Evolutionary conservation across 1,140 invertebrate genomes (phyloP).

Genomic region (Uloborus diversus): DNA sequence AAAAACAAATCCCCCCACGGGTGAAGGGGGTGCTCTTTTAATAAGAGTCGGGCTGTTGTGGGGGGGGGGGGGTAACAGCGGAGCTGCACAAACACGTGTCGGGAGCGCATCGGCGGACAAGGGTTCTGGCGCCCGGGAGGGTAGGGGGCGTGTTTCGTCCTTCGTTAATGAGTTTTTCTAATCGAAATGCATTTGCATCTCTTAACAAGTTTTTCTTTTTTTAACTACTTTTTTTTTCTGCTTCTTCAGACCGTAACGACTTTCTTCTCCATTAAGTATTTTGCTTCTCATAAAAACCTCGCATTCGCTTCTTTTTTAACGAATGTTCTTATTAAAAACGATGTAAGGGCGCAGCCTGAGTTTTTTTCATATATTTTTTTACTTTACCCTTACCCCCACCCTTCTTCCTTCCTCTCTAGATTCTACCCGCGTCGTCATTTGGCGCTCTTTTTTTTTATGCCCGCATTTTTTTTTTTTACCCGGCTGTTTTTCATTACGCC

Average conservation of each 20-base stretch:
- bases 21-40: constrained; percentile 37
- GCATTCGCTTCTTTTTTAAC: constrained; percentile 53
- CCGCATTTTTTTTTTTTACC: constrained; percentile 4
- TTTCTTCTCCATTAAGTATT: constrained; percentile 56
- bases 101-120: constrained; percentile 39
- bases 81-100: constrained; percentile 53
- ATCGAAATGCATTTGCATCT: constrained; percentile 57
- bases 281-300: constrained; percentile 55
- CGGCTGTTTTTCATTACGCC: constrained; percentile 51
- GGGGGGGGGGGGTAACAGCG: constrained; percentile 11
- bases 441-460: constrained; percentile 3
- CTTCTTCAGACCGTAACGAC: constrained; percentile 51
- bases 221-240: constrained; percentile 11
- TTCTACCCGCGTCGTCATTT: constrained; percentile 50
- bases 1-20: constrained; percentile 33
- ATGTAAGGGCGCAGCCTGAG: constrained; percentile 46
- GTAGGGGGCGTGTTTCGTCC: constrained; percentile 22
- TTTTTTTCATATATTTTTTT: constrained; percentile 13
- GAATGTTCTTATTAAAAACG: constrained; percentile 57
- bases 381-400: constrained; percentile 16
- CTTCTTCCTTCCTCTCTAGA: constrained; percentile 9
- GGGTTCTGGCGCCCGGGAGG: constrained; percentile 21
- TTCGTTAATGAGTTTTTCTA: constrained; percentile 57
- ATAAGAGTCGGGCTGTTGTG: constrained; percentile 32
- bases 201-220: constrained; percentile 55